Evolutionary conservation across 2,797 vertebrate genomes (phyloP), one percentile per base, ranked within the genome.

Genomic region (Labeo calbasu): DNA sequence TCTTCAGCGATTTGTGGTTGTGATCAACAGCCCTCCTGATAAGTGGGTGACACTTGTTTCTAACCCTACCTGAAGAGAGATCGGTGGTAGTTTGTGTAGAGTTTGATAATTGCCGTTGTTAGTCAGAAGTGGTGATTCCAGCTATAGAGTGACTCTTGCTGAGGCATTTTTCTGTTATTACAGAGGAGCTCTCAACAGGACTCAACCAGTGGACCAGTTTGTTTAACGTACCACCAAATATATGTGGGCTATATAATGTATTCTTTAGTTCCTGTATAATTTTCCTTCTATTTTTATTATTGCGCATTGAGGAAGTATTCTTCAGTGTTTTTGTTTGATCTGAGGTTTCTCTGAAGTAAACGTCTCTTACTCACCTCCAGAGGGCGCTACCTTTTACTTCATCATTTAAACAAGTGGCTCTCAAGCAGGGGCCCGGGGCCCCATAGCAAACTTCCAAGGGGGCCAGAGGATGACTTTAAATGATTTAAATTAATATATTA

Each of bases 71-170:
- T 93, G 94, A 94, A 94, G 91, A 89, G 89, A 92, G 96, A 97
- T 98, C 96, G 96, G 98, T 97, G 96, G 95, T 96, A 93, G 96
- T 95, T 96, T 96, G 95, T 93, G 96, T 96, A 94, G 96, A 95
- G 96, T 96, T 97, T 97, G 96, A 95, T 98, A 98, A 99, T 98
- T 97, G 96, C 95, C 93, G 96, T 95, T 97, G 96, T 97, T 97
- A 95, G 91, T 91, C 91, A 94, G 92, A 92, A 96, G 95, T 93
- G 94, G 94, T 91, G 88, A 90, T 92, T 93, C 94, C 92, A 94
- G 94, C 95, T 90, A 92, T 95, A 92, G 95, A 97, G 96, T 96
- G 96, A 96, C 96, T 96, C 86, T 88, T 69, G 75, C 48, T 82
- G 79, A 83, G 81, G 81, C 81, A 82, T 79, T 88, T 83, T 86